These are phyloP conservation scores for Lycocorax pyrrhopterus DNA, from an alignment of 2,113 vertebrate genomes.

Conservation along the genomic window DNA sequence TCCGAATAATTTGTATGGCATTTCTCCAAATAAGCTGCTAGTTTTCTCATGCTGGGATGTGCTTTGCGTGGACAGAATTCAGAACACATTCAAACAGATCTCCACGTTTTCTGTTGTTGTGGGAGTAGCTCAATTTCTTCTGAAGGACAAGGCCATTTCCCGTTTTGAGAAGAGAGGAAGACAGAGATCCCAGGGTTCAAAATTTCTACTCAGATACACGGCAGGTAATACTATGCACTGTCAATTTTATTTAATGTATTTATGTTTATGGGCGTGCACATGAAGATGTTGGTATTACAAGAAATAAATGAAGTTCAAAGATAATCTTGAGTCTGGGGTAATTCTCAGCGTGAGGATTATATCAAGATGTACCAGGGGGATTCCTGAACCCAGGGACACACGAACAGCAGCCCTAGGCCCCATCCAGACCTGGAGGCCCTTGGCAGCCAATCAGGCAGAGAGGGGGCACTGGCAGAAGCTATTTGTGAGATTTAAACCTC, in stretches of 20 bases:
- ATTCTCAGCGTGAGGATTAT: neutral
- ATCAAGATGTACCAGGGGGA: neutral
- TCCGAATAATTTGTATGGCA: neutral
- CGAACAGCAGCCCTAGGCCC: neutral
- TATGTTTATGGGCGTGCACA: neutral
- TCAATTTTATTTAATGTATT: neutral
- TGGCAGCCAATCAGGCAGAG: neutral
- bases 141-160: conserved; percentile 45
- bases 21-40: neutral
- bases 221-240: conserved; percentile 37
- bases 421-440: neutral
- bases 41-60: neutral
- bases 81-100: neutral
- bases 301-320: neutral
- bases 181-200: conserved; percentile 52
- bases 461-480: neutral
- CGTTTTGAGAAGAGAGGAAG: conserved; percentile 56
- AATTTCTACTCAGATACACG: conserved; percentile 62
- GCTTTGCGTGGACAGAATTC: neutral
- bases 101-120: conserved; percentile 14
- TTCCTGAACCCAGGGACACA: neutral
- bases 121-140: conserved; percentile 48
- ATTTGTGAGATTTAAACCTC: neutral
- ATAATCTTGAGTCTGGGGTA: neutral
- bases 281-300: neutral